Evolutionary conservation across 2,113 vertebrate species (phyloP).

Genomic region (Casuarius casuarius): DNA sequence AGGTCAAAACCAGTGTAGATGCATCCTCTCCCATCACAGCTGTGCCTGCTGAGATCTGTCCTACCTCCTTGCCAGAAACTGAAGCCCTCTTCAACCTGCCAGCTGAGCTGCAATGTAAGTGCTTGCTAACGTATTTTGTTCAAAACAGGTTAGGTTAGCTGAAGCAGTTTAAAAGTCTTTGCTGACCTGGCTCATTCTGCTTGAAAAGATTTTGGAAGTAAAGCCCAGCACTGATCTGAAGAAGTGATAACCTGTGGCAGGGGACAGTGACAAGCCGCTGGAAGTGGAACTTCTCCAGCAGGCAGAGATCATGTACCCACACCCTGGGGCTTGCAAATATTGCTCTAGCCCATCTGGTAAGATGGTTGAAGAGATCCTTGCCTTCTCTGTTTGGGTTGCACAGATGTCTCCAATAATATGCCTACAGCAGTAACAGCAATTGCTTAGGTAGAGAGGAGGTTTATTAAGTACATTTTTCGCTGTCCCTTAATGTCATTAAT

Average conservation of each 20-base stretch:
- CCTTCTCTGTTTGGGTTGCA: background rate
- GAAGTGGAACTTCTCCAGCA: background rate
- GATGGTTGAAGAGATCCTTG: background rate
- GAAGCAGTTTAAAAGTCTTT: slow-evolving; percentile 16
- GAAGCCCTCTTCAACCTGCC: background rate
- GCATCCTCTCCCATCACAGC: slow-evolving; percentile 42
- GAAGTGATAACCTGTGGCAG: background rate
- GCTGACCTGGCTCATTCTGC: slow-evolving; percentile 54
- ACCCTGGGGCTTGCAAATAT: background rate
- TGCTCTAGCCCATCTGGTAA: background rate
- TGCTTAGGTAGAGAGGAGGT: background rate
- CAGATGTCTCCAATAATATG: background rate
- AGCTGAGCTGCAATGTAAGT: slow-evolving; percentile 29
- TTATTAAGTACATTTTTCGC: background rate
- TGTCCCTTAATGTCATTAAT: slow-evolving; percentile 16
- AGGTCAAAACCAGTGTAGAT: background rate
- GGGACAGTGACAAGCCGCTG: background rate
- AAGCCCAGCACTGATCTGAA: background rate
- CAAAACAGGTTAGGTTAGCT: background rate
- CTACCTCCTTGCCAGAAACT: slow-evolving; percentile 41
- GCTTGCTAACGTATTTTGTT: slow-evolving; percentile 5
- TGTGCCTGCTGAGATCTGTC: slow-evolving; percentile 61
- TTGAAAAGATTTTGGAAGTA: slow-evolving; percentile 32
- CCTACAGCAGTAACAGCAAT: background rate
- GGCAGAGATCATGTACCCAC: accelerated